Evolutionary conservation across 2,113 vertebrate species (phyloP).

Genomic region (Arenaria interpres): DNA sequence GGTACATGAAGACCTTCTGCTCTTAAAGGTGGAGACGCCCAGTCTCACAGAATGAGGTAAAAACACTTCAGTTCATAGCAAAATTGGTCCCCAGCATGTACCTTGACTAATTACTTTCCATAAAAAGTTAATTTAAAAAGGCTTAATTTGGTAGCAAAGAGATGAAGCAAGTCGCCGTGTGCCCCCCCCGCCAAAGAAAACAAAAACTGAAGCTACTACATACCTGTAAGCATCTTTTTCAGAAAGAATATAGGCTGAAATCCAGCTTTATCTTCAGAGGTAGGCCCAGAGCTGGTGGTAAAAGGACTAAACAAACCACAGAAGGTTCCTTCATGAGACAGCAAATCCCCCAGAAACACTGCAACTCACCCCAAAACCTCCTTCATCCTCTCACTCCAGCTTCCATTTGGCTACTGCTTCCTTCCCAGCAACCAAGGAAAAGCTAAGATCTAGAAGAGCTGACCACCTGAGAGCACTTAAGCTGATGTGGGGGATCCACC

Average conservation of each 20-base stretch:
- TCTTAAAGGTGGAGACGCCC: not conserved
- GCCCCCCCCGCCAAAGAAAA: not conserved
- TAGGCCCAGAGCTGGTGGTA: not conserved
- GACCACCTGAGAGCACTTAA: not conserved
- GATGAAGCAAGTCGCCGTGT: fast-evolving
- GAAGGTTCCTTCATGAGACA: too few species aligned
- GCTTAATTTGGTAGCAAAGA: not conserved
- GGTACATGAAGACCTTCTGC: not conserved
- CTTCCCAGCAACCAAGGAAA: not conserved
- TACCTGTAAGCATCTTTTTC: not conserved
- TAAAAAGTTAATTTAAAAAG: not conserved
- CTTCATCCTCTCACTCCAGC: not conserved
- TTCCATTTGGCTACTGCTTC: not conserved
- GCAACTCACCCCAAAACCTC: not conserved
- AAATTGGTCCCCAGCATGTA: not conserved
- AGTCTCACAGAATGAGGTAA: not conserved
- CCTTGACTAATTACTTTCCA: not conserved
- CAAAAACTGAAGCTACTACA: not conserved
- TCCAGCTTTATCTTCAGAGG: not conserved
- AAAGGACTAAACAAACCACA: not conserved
- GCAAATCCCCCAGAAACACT: not conserved
- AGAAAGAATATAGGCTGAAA: not conserved
- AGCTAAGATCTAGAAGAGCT: fast-evolving
- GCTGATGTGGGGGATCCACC: not conserved
- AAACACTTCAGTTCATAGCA: not conserved